Evolutionary conservation across 1,140 invertebrate species (phyloP).

Genomic region (Leptestheria dahalacensis): DNA sequence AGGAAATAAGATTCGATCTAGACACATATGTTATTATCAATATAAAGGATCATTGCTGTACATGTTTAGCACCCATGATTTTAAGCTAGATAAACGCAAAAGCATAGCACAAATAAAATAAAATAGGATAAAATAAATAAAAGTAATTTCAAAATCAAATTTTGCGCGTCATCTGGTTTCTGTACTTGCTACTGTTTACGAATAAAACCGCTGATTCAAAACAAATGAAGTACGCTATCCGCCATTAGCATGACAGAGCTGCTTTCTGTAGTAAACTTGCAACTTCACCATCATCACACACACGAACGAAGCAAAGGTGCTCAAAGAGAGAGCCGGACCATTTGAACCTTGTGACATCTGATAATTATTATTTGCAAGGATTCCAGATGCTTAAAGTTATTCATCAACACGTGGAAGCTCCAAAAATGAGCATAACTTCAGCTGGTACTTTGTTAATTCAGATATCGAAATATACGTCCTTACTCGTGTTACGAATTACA

Average conservation of each 20-base stretch:
- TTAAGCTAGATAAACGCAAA: too few relatives aligned
- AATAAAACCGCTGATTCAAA: too few relatives aligned
- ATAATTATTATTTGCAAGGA: neutral
- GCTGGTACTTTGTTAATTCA: neutral
- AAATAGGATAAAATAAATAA: too few relatives aligned
- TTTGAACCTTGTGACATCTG: neutral
- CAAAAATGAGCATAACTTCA: slow-evolving; percentile 7
- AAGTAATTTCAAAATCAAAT: too few relatives aligned
- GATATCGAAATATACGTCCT: neutral
- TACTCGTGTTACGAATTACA: neutral
- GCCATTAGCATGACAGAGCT: slow-evolving; percentile 2
- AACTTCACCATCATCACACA: neutral
- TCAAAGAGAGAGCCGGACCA: neutral
- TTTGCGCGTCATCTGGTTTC: too few relatives aligned
- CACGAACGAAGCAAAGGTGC: neutral
- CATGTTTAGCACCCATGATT: too few relatives aligned
- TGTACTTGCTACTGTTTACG: too few relatives aligned
- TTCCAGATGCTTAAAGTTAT: slow-evolving; percentile 4
- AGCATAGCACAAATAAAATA: too few relatives aligned
- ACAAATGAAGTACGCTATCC: slow-evolving; percentile 6
- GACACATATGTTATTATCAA: too few relatives aligned
- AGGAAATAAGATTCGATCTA: too few relatives aligned
- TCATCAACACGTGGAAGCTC: neutral
- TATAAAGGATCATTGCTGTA: too few relatives aligned
- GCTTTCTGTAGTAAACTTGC: neutral